Percentiles rank a stretch among this genome's conserved stretches.
Conservation (phyloP, 2,113 vertebrate genomes). For the Oenanthe melanoleuca region DNA sequence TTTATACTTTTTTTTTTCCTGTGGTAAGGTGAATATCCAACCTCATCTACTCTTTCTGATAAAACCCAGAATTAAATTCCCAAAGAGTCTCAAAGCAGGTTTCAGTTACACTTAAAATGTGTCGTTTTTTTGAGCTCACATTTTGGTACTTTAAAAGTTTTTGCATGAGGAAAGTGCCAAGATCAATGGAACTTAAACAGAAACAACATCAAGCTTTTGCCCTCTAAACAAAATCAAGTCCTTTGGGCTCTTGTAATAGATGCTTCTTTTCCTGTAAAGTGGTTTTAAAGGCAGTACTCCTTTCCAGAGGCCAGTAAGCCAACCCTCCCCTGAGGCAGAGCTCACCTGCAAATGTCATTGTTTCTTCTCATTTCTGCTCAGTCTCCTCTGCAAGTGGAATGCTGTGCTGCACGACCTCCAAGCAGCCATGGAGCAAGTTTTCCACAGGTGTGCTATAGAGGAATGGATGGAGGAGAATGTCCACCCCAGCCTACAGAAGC, state of each 20-base stretch:
- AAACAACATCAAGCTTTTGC: background rate
- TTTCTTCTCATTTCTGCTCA: conserved; percentile 39
- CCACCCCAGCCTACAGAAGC: conserved; percentile 74
- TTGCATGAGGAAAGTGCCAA: background rate
- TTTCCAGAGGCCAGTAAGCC: background rate
- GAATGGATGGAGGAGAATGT: conserved; percentile 94
- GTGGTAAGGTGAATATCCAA: background rate
- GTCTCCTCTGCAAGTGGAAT: conserved; percentile 80
- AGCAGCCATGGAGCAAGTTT: conserved; percentile 80
- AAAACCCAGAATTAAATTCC: background rate
- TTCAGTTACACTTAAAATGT: background rate
- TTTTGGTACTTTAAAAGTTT: background rate
- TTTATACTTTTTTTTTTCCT: background rate
- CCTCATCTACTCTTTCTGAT: background rate
- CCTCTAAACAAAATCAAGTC: background rate
- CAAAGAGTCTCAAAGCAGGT: background rate
- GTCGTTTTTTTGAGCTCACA: background rate
- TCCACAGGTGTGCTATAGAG: conserved; percentile 77
- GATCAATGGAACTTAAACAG: background rate
- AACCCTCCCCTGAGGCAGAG: background rate
- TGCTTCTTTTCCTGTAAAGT: background rate
- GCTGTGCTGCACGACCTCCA: conserved; percentile 75
- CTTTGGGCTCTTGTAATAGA: background rate
- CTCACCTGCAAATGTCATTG: background rate
- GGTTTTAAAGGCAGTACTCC: background rate